Evolutionary conservation across 2,113 vertebrate genomes (phyloP).

Genomic region (Aptenodytes forsteri): DNA sequence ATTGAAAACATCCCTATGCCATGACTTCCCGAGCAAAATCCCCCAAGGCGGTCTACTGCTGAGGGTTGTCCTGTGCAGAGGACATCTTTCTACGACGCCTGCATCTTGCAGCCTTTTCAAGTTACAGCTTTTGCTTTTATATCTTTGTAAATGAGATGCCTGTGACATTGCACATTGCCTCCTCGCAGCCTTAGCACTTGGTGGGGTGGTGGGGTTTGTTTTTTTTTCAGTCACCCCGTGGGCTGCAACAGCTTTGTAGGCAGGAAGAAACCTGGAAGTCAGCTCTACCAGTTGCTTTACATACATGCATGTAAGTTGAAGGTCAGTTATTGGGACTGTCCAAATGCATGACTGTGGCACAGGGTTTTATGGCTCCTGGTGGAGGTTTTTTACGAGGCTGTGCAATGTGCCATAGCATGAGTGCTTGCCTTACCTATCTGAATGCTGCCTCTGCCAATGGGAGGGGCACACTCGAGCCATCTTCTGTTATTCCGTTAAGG

Average conservation of each 20-base stretch:
- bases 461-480: neutral
- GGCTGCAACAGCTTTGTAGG: neutral
- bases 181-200: neutral
- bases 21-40: accelerated
- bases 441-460: neutral
- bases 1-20: neutral
- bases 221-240: neutral
- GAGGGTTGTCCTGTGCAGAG: neutral
- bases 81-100: accelerated
- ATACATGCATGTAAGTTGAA: accelerated
- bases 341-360: accelerated
- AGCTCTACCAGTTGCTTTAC: neutral
- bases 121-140: neutral
- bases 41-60: neutral
- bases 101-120: neutral
- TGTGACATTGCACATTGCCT: accelerated
- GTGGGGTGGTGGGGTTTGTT: accelerated
- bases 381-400: neutral
- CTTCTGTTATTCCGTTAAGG: neutral
- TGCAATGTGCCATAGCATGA: accelerated
- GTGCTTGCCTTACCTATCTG: neutral
- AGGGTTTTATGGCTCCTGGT: neutral
- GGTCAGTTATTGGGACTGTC: neutral
- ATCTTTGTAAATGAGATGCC: accelerated
- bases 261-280: neutral